Base-by-base conservation (phyloP, 2,113 vertebrate species). In the Motacilla tschutschensis region DNA sequence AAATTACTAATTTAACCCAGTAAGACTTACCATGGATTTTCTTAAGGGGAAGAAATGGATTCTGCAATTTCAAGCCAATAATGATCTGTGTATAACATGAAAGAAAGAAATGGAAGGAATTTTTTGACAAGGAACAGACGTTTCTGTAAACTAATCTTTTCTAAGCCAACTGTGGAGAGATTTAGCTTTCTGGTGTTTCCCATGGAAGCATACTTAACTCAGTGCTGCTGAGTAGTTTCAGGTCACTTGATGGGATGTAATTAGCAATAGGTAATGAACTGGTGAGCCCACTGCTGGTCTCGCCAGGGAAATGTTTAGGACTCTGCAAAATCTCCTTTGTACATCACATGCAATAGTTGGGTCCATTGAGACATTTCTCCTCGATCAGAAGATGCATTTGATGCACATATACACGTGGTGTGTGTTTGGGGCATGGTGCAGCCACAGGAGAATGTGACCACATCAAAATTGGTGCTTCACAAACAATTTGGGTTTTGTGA, bases 401-500 rank as follows among this genome's bases (percentile, higher is more conserved):
- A 7, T 55, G 36, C 53, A 12, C n/a, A 2, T 36, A 5, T 28
- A 35, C 6, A 6, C 1, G 2, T 58, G 63, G 17, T 62, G 25
- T 4, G 1, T 36, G 7, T 16, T 21, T n/a, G 38, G 44, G 35
- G 8, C 16, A 38, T 6, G 26, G 26, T n/a, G 46, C 2, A 2
- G 33, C 55, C 62, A 31, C 60, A 57, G 72, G 51, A 44, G 66
- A 60, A 48, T 17, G 36, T 41, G n/a, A 54, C 6, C 1, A 18
- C 54, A 55, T 29, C 60, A 55, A 41, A 87, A 96, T 91, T 48
- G 60, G 85, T 88, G 87, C 95, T 95, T 95, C 94, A 92, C 93
- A 91, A 91, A 96, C 83, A 92, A 81, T 94, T 93, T 19, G 11
- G 33, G 73, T 86, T 95, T 95, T 96, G 95, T 96, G 88, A 95